These are phyloP conservation scores for Atlantisia rogersi DNA, from an alignment of 2,113 vertebrate genomes.

Conservation along the genomic window DNA sequence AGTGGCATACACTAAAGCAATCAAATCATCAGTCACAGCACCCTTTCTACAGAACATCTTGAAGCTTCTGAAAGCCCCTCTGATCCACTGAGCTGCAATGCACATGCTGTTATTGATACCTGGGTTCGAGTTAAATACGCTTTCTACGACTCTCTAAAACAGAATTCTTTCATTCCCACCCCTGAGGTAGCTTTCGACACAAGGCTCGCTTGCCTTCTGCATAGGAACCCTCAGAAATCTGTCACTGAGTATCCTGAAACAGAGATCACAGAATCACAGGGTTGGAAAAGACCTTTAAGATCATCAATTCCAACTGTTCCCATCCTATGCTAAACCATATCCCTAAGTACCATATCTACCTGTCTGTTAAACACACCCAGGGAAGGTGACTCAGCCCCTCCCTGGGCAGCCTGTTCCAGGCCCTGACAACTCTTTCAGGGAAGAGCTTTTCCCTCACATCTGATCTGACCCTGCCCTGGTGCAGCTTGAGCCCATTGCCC, in stretches of 20 bases:
- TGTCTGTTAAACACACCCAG: too few relatives aligned
- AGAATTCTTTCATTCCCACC: not conserved
- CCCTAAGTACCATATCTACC: too few relatives aligned
- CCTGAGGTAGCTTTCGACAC: not conserved
- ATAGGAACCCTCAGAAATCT: not conserved
- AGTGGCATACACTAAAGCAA: not conserved
- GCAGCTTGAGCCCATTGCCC: too few relatives aligned
- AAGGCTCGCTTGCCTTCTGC: not conserved
- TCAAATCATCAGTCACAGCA: not conserved
- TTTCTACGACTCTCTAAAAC: not conserved
- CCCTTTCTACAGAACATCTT: not conserved
- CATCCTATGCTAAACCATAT: too few relatives aligned
- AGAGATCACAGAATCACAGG: not conserved
- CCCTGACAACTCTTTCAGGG: too few relatives aligned
- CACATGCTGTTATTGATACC: not conserved
- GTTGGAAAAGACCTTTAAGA: too few relatives aligned
- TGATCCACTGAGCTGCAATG: not conserved
- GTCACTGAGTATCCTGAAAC: not conserved
- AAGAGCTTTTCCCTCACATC: too few relatives aligned
- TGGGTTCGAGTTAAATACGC: not conserved
- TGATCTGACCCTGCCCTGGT: too few relatives aligned
- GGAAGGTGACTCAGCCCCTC: too few relatives aligned
- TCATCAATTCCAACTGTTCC: too few relatives aligned
- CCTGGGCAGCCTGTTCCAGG: too few relatives aligned
- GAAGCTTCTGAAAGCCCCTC: not conserved